Evolutionary conservation across 2,888 invertebrate species (phyloP), one percentile per base, ranked within the genome.

Genomic region (Neoascia interrupta): DNA sequence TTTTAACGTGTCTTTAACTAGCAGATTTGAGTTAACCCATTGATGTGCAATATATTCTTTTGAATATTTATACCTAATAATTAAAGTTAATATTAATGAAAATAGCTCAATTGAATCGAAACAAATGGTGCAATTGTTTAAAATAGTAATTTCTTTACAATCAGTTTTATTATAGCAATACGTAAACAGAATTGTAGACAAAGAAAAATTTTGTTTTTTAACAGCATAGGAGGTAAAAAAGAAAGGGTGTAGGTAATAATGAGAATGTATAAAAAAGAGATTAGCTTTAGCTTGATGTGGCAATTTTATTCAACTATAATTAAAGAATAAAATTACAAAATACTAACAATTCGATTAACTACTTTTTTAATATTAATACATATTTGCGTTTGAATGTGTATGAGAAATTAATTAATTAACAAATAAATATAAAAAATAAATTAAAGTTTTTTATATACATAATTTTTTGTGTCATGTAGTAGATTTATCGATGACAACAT

Each of bases 61-160:
- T n/a, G n/a, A n/a, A n/a, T n/a, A n/a, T n/a, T n/a, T n/a, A n/a
- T n/a, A n/a, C n/a, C n/a, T n/a, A n/a, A n/a, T n/a, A n/a, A n/a
- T n/a, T n/a, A n/a, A n/a, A n/a, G n/a, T n/a, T n/a, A n/a, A n/a
- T n/a, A n/a, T n/a, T n/a, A n/a, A n/a, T n/a, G n/a, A n/a, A n/a
- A n/a, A n/a, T n/a, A n/a, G n/a, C n/a, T n/a, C 26, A 28, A 54
- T 39, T 39, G 26, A 53, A 63, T 34, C 51, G 39, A 41, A 41
- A 16, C 3, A 43, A 53, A 64, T 53, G 36, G 64, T 64, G 64
- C 64, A 53, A 64, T 53, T 64, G 41, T 43, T 53, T 3, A 26
- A 43, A n/a, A n/a, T n/a, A n/a, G n/a, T n/a, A n/a, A n/a, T n/a
- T n/a, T n/a, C n/a, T n/a, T n/a, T 19, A 34, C 41, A 53, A 53